Conservation (phyloP, 2,797 vertebrate species). For the Phrynocephalus vlangalii region DNA sequence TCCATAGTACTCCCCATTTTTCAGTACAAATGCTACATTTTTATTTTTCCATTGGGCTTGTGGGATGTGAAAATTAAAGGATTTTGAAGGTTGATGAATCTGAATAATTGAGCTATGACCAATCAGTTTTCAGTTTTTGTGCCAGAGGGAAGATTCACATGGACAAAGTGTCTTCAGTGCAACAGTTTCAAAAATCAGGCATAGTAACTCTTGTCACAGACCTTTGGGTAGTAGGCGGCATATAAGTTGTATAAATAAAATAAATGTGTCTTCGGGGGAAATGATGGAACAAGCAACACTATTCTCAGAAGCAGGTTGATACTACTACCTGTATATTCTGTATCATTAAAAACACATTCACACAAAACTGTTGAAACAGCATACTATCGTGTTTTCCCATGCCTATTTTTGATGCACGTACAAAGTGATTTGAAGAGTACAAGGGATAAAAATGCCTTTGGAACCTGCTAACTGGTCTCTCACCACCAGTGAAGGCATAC, state of each 20-base stretch:
- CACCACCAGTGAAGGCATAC: neutral
- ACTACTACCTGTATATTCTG: conserved; percentile 29
- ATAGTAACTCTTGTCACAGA: conserved; percentile 38
- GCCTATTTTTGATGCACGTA: conserved; percentile 62
- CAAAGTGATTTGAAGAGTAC: conserved; percentile 74
- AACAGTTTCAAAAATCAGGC: conserved; percentile 27
- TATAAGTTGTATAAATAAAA: no score
- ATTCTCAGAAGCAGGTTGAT: conserved; percentile 37
- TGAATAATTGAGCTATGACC: neutral
- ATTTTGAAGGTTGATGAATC: conserved; percentile 7
- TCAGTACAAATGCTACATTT: neutral
- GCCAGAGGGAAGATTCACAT: conserved; percentile 41
- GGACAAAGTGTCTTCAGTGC: conserved; percentile 35
- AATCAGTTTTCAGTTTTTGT: neutral
- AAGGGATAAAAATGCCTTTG: conserved; percentile 66
- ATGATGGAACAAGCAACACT: conserved; percentile 44
- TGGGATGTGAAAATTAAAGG: neutral
- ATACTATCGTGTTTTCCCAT: conserved; percentile 38
- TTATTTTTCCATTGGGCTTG: neutral
- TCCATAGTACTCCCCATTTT: conserved; percentile 41
- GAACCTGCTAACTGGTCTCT: conserved; percentile 13
- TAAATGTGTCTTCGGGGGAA: conserved; percentile 42
- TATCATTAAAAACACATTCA: conserved; percentile 33
- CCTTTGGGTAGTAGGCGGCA: no score
- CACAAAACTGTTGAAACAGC: conserved; percentile 30